Conservation (phyloP, 2,113 vertebrate species). For the Ochotona curzoniae region DNA sequence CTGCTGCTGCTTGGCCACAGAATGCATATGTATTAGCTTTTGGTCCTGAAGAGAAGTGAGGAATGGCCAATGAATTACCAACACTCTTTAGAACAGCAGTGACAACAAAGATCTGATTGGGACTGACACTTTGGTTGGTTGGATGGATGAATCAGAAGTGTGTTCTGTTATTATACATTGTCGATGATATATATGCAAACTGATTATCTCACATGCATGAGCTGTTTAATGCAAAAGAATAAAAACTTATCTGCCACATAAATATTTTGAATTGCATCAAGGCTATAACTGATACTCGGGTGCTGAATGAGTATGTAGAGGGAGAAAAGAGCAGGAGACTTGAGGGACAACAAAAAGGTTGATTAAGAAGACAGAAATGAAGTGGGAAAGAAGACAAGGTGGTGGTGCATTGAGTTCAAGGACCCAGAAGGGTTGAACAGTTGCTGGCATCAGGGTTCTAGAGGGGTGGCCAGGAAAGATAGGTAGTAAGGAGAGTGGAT, state of each 20-base stretch:
- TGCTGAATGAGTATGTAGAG: not conserved
- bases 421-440: not conserved
- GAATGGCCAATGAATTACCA: not conserved
- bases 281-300: not conserved
- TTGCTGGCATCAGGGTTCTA: not conserved
- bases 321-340: not conserved
- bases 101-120: not conserved
- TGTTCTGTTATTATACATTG: not conserved
- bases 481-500: not conserved
- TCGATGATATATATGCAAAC: not conserved
- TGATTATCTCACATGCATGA: constrained; percentile 2
- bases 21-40: not conserved
- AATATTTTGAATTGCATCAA: not conserved
- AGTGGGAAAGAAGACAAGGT: not conserved
- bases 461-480: constrained; percentile 4
- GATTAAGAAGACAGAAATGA: not conserved
- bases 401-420: not conserved
- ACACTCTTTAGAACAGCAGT: not conserved
- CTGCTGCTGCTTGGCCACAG: not conserved
- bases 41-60: not conserved
- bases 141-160: not conserved
- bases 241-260: not conserved
- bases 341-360: not conserved
- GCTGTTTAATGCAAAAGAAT: not conserved
- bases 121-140: not conserved